A percentile compares a stretch with the other conserved stretches of the same genome.
phyloP scores from a whole-genome alignment of 1,140 invertebrate species.

The Eueides isabella region DNA sequence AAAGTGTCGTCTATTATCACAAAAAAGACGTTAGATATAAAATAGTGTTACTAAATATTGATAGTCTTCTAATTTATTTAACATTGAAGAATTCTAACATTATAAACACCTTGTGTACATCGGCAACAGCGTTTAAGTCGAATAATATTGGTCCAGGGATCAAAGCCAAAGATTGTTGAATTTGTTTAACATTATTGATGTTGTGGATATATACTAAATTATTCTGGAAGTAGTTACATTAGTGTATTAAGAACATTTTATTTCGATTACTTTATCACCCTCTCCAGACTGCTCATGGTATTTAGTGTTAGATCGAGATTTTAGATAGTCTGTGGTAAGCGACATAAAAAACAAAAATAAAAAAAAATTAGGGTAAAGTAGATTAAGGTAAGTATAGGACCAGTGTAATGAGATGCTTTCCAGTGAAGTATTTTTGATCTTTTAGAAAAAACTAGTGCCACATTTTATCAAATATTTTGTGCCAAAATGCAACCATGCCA shows the following conservation, averaged over 20 bases:
- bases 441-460: slow-evolving; percentile 61
- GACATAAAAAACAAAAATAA: slow-evolving; percentile 63
- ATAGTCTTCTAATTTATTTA: slow-evolving; percentile 79
- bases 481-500: slow-evolving; percentile 59
- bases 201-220: slow-evolving; percentile 81
- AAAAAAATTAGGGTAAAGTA: slow-evolving; percentile 75
- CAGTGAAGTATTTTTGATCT: slow-evolving; percentile 54
- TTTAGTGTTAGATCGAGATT: slow-evolving; percentile 72
- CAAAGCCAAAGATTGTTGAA: slow-evolving; percentile 86
- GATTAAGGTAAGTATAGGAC: slow-evolving; percentile 74
- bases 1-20: slow-evolving; percentile 68
- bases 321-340: slow-evolving; percentile 72
- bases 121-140: slow-evolving; percentile 71
- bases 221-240: slow-evolving; percentile 77
- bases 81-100: slow-evolving; percentile 73
- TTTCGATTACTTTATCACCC: slow-evolving; percentile 72
- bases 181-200: slow-evolving; percentile 84
- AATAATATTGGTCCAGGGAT: slow-evolving; percentile 83
- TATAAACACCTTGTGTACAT: slow-evolving; percentile 66
- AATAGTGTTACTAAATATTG: slow-evolving; percentile 80
- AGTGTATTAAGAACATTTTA: slow-evolving; percentile 64
- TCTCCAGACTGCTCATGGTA: slow-evolving; percentile 79
- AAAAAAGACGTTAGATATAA: slow-evolving; percentile 78
- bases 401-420: slow-evolving; percentile 68
- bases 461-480: slow-evolving; percentile 57